Conservation (phyloP, 1,140 invertebrate genomes). For the Drosophila trapezifrons region DNA sequence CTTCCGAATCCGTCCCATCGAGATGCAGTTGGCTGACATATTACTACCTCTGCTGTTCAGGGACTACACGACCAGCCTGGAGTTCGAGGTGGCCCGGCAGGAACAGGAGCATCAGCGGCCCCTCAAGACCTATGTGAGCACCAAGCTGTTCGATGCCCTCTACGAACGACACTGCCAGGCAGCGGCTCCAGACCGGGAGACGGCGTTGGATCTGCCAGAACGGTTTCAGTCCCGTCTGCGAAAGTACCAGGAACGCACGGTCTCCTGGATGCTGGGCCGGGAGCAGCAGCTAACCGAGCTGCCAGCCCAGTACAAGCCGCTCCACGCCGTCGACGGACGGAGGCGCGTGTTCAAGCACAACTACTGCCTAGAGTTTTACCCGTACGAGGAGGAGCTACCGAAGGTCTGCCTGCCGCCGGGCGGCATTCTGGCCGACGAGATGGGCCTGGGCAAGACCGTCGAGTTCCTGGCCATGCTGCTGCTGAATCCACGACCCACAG, state of each 20-base stretch:
- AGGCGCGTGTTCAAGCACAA: slow-evolving; percentile 85
- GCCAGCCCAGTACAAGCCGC: slow-evolving; percentile 40
- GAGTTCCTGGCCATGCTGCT: slow-evolving; percentile 90
- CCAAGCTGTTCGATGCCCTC: slow-evolving; percentile 66
- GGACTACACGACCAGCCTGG: slow-evolving; percentile 42
- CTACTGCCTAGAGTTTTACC: slow-evolving; percentile 64
- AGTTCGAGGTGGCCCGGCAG: slow-evolving; percentile 53
- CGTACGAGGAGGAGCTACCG: slow-evolving; percentile 29
- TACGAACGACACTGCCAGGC: slow-evolving; percentile 43
- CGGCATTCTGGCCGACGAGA: slow-evolving; percentile 93
- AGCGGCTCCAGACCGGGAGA: neutral
- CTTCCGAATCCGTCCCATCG: slow-evolving; percentile 10
- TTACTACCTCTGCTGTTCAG: slow-evolving; percentile 60
- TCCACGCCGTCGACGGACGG: slow-evolving; percentile 40
- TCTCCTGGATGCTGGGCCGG: slow-evolving; percentile 89
- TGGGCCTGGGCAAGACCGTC: slow-evolving; percentile 93
- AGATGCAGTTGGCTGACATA: slow-evolving; percentile 48
- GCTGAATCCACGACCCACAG: slow-evolving; percentile 85
- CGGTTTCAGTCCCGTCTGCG: slow-evolving; percentile 85
- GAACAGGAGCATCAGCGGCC: slow-evolving; percentile 53
- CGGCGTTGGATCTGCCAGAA: slow-evolving; percentile 10
- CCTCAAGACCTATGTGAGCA: slow-evolving; percentile 70
- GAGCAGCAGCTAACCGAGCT: slow-evolving; percentile 82
- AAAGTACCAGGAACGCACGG: slow-evolving; percentile 88
- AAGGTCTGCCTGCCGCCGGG: slow-evolving; percentile 85